phyloP scores from a whole-genome alignment of 2,113 vertebrate species.

The Toxostoma redivivum region DNA sequence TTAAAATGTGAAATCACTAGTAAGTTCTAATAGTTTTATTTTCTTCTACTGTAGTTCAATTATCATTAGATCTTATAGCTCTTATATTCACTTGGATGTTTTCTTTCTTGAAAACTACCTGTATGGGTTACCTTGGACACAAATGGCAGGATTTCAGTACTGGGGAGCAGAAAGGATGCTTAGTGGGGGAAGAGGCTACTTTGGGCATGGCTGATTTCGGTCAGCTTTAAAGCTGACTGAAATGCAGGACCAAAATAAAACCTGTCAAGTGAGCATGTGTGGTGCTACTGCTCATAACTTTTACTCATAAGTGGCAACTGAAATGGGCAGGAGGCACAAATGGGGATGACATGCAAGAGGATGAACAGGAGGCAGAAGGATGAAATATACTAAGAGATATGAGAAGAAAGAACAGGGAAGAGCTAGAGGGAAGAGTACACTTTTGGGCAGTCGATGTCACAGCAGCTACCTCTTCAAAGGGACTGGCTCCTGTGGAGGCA shows the following conservation, averaged over 20 bases:
- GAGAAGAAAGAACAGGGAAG: neutral
- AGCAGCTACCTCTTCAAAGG: neutral
- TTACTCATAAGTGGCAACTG: neutral
- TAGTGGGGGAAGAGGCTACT: neutral
- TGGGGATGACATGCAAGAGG: neutral
- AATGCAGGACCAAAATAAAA: too few relatives aligned
- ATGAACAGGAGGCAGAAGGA: neutral
- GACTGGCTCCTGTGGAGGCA: neutral
- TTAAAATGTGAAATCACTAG: neutral
- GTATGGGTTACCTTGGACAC: neutral
- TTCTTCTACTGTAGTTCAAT: neutral
- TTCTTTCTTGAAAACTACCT: neutral
- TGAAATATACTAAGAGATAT: neutral
- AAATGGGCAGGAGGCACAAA: neutral
- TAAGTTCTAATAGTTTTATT: neutral
- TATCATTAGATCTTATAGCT: neutral
- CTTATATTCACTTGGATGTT: neutral
- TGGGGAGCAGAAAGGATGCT: neutral
- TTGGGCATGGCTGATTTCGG: neutral
- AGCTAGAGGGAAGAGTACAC: neutral
- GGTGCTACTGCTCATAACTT: neutral
- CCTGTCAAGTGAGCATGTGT: neutral
- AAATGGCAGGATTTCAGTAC: neutral
- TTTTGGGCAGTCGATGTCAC: fast-evolving
- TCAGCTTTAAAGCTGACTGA: neutral